Base-by-base conservation (phyloP, 2,113 vertebrate species). In the Nothocercus julius region DNA sequence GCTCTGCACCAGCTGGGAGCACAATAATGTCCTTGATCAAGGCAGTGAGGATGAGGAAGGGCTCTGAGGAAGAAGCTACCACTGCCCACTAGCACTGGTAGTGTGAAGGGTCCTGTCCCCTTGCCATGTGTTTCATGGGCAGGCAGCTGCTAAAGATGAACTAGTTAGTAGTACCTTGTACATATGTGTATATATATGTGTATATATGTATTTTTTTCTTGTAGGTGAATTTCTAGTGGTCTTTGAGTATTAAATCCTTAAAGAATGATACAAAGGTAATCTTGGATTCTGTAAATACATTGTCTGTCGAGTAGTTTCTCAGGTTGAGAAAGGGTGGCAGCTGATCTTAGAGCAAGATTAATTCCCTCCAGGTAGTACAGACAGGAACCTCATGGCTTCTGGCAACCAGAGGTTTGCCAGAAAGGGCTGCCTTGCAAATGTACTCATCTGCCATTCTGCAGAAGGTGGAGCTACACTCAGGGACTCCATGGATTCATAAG, bases 371-470 rank as follows among this genome's bases (percentile, higher is more conserved):
- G 18, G 49, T 53, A 72, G 69, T 30, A 27, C 25, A 38, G 17
- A 38, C 17, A 17, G 49, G 38, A 38, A 53, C 18, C n/a, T 36
- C 69, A 53, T 5, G 7, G 12, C 25, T 53, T 68, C n/a, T 53
- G 49, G 24, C 47, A 14, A 30, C 49, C 36, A 30, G 18, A 51
- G 7, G 36, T 36, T 36, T 36, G 36, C 36, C 36, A 36, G 36
- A 36, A 36, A 36, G 36, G 5, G 34, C 85, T 84, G n/a, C 38
- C 53, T 68, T 38, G 68, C 30, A 27, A 54, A n/a, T 3, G 79
- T 30, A n/a, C 9, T 76, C 36, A 70, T 40, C 30, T 75, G 40
- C 59, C 24, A 8, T 32, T 5, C 0, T 2, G 6, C 0, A 1
- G 45, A 75, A 9, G n/a, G 2, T 27, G 28, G 8, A 79, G 36